These are phyloP conservation scores for Melanotaenia trifasciata DNA, from an alignment of 2,797 vertebrate species.

Conservation along the genomic window DNA sequence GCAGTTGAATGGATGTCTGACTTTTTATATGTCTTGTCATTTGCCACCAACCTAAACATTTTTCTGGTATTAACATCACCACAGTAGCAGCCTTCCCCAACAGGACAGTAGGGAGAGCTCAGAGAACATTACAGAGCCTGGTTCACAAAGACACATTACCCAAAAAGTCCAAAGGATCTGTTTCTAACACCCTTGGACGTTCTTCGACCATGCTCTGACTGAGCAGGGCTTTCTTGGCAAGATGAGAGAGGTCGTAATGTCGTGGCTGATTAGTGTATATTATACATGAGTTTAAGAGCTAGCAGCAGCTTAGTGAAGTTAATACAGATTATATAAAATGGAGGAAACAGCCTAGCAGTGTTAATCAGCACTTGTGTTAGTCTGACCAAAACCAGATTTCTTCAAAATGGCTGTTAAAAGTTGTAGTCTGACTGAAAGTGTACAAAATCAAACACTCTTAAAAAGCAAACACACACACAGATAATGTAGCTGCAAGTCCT, in stretches of 20 bases:
- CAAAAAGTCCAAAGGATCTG: background rate
- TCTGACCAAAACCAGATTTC: background rate
- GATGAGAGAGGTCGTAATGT: background rate
- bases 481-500: background rate
- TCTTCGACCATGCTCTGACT: no score
- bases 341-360: background rate
- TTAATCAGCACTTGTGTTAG: background rate
- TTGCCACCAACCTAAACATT: background rate
- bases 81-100: background rate
- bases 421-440: background rate
- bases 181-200: background rate
- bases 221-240: no score
- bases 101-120: background rate
- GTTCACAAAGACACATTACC: background rate
- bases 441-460: background rate
- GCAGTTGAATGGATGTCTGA: background rate
- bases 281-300: background rate
- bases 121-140: background rate
- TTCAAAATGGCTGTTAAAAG: background rate
- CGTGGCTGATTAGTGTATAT: background rate
- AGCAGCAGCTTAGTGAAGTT: conserved; percentile 19
- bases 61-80: background rate
- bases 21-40: conserved; percentile 1
- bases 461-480: no score
- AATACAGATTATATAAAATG: conserved; percentile 7